Evolutionary conservation across 2,113 vertebrate genomes (phyloP).

Genomic region (Castor canadensis): DNA sequence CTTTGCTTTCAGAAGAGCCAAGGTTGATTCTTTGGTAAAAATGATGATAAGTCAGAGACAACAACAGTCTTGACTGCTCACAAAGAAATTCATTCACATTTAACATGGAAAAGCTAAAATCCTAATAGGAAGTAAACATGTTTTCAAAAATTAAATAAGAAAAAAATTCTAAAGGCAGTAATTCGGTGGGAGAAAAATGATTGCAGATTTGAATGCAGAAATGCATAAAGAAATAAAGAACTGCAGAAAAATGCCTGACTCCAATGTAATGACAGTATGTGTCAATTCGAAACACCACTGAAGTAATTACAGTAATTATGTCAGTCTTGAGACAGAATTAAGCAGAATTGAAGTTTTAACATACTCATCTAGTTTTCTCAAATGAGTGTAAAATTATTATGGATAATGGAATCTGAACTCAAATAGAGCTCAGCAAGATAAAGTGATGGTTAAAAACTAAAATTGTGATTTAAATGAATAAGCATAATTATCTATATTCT

Average conservation of each 20-base stretch:
- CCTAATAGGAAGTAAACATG: no score
- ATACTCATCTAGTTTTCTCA: no score
- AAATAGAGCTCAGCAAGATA: neutral
- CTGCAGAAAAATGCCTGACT: neutral
- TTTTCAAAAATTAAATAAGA: no score
- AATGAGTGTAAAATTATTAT: no score
- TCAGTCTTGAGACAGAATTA: neutral
- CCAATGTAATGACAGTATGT: neutral
- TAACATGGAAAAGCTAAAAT: no score
- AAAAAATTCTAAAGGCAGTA: neutral
- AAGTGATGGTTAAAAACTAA: constrained; percentile 22
- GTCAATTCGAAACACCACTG: neutral
- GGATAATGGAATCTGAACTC: neutral
- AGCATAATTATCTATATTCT: no score
- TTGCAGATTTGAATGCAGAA: neutral
- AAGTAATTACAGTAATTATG: neutral
- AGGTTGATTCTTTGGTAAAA: neutral
- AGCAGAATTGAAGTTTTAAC: no score
- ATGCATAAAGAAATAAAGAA: neutral
- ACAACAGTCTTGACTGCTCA: neutral
- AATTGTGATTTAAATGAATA: neutral
- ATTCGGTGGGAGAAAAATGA: neutral
- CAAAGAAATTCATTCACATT: no score
- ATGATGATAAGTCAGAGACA: neutral
- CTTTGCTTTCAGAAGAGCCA: neutral